phyloP scores from a whole-genome alignment of 1,140 invertebrate species.

The Galendromus occidentalis region DNA sequence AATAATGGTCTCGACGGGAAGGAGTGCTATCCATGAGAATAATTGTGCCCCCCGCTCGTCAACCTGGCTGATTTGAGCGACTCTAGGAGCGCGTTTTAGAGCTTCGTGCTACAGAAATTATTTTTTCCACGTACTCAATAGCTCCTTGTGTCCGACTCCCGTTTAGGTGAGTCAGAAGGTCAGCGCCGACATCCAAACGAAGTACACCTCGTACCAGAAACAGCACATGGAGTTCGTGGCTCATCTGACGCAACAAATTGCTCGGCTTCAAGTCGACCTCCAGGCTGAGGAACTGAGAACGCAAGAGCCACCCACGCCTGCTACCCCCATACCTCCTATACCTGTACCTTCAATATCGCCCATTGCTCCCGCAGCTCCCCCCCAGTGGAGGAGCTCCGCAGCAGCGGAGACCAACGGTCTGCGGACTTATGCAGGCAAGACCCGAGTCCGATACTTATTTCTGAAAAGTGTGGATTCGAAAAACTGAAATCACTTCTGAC shows the following conservation, averaged over 20 bases:
- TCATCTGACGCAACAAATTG: constrained; percentile 47
- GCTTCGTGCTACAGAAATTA: too few species aligned
- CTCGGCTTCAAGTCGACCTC: constrained; percentile 48
- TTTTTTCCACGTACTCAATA: too few species aligned
- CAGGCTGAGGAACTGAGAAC: not conserved
- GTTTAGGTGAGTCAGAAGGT: constrained; percentile 36
- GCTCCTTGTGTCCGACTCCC: constrained; percentile 47
- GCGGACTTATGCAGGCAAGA: not conserved
- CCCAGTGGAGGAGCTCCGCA: constrained; percentile 16
- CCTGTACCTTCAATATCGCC: constrained; percentile 31
- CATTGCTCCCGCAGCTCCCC: constrained; percentile 12
- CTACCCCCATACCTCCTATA: constrained; percentile 37
- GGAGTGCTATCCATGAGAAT: too few species aligned
- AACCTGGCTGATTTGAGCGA: too few species aligned
- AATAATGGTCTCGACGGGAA: too few species aligned
- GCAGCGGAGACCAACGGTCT: not conserved
- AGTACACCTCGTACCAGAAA: constrained; percentile 54
- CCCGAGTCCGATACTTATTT: not conserved
- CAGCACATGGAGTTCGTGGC: constrained; percentile 85
- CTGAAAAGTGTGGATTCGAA: not conserved
- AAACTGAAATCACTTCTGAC: constrained; percentile 21
- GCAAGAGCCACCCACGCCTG: not conserved
- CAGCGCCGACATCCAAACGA: constrained; percentile 39
- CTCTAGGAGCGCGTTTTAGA: too few species aligned
- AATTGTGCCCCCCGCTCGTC: too few species aligned